Base-by-base conservation (phyloP, 2,888 invertebrate genomes). In the Drosophila heteroneura region DNA sequence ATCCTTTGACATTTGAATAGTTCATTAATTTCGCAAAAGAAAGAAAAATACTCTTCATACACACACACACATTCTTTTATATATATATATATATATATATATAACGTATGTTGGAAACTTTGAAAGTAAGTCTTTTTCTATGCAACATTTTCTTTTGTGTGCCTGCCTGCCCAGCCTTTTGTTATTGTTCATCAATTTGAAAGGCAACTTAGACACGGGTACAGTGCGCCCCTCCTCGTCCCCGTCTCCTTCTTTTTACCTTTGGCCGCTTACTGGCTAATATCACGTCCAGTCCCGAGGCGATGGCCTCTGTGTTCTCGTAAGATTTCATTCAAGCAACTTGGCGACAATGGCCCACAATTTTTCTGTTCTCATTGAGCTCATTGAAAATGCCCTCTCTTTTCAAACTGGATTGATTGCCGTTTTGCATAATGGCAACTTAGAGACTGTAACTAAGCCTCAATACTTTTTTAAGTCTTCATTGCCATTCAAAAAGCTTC, bases 1-100 rank as follows among this genome's bases (percentile, higher is more conserved):
- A 90, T 90, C 87, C 87, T 87, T 90, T 87, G 87, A 90, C 90
- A 87, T 87, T 90, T 87, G 90, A 87, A 87, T 87, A 87, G 87
- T 87, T 87, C 87, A 87, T 87, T 87, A 87, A 90, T 87, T 90
- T 85, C 88, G 85, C 90, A 82, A 81, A 70, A 86, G 82, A 90
- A 88, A 89, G 74, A 89, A 77, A 86, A 64, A 81, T 68, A 67
- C 52, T 63, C 71, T 63, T 54, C 37, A 30, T 56, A 49, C 54
- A 58, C 63, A 56, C 61, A 67, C 57, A 61, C 47, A 58, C 39
- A 37, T 28, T 28, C 44, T 39, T 54, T 35, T 60, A 59, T 19
- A n/a, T 12, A 44, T 7, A 39, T 33, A 32, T 33, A 0, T 3
- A 3, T 12, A 10, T 26, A 6, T 41, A 33, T 26, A 39, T n/a